These are phyloP conservation scores for Erynnis tages DNA, from an alignment of 2,888 invertebrate species.

Conservation along the genomic window DNA sequence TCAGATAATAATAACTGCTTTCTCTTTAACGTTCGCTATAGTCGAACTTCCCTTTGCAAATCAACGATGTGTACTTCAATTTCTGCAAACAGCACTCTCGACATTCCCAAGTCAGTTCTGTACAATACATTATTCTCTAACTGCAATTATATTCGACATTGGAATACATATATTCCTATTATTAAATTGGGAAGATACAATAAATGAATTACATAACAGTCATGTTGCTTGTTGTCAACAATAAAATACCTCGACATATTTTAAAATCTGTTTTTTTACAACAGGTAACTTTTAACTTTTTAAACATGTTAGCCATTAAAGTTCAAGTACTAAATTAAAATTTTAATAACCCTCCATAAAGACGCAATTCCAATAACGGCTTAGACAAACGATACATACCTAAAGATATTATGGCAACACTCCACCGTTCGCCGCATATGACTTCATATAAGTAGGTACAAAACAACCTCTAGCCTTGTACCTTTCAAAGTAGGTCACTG, in stretches of 20 bases:
- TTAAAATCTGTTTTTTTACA: no score
- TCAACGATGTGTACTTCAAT: slow-evolving; percentile 2
- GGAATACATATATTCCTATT: slow-evolving; percentile 8
- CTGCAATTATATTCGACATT: background rate
- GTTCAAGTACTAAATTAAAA: no score
- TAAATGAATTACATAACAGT: background rate
- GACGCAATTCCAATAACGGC: slow-evolving; percentile 16
- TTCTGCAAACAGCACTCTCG: slow-evolving; percentile 13
- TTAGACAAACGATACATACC: slow-evolving; percentile 17
- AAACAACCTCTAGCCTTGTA: slow-evolving; percentile 41
- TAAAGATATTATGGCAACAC: slow-evolving; percentile 15
- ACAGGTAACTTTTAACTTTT: no score
- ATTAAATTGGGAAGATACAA: slow-evolving; percentile 8
- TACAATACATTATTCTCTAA: slow-evolving; percentile 19
- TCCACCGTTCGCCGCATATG: slow-evolving; percentile 29
- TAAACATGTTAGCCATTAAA: no score
- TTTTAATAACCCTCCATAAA: no score
- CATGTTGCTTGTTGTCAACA: no score
- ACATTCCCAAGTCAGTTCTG: slow-evolving; percentile 13
- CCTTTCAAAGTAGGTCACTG: slow-evolving; percentile 40
- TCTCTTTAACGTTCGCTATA: slow-evolving; percentile 15
- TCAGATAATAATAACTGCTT: slow-evolving; percentile 20
- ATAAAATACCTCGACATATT: no score
- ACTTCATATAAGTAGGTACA: slow-evolving; percentile 39
- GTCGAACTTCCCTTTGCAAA: slow-evolving; percentile 20